phyloP scores from a whole-genome alignment of 1,140 invertebrate species.

The Whitmania pigra region DNA sequence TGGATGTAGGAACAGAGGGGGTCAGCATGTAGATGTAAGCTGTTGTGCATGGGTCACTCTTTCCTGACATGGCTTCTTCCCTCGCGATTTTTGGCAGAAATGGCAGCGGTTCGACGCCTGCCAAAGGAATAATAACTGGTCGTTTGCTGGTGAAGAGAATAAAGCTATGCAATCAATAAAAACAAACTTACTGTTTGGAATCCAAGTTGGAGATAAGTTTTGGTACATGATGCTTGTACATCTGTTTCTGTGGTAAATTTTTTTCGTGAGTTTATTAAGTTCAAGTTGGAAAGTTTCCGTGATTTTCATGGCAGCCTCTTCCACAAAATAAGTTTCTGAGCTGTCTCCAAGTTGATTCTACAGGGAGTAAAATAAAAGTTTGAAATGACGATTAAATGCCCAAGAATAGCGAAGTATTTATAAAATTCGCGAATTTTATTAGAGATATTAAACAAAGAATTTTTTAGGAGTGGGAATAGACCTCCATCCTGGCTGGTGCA shows the following conservation, averaged over 20 bases:
- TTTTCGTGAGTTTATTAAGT: slow-evolving; percentile 7
- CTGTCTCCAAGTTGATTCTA: slow-evolving; percentile 15
- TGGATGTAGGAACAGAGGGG: slow-evolving; percentile 19
- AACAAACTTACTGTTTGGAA: slow-evolving; percentile 19
- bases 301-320: slow-evolving; percentile 16
- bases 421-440: no score
- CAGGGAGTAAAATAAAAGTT: no score
- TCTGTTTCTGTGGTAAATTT: slow-evolving; percentile 14
- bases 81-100: slow-evolving; percentile 15
- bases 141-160: background rate
- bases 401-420: no score
- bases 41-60: background rate
- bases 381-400: no score
- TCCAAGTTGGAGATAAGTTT: slow-evolving; percentile 18
- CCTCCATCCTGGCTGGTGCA: no score
- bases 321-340: slow-evolving; percentile 21
- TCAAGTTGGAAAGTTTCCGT: slow-evolving; percentile 15
- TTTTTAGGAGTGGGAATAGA: no score
- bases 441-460: no score
- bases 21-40: slow-evolving; percentile 11
- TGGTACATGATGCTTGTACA: slow-evolving; percentile 18
- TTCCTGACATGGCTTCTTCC: slow-evolving; percentile 4
- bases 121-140: background rate
- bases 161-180: background rate
- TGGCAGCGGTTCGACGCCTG: slow-evolving; percentile 17